These are phyloP conservation scores for Corythornis madagascariensis DNA, from an alignment of 2,113 vertebrate genomes.

Conservation along the genomic window DNA sequence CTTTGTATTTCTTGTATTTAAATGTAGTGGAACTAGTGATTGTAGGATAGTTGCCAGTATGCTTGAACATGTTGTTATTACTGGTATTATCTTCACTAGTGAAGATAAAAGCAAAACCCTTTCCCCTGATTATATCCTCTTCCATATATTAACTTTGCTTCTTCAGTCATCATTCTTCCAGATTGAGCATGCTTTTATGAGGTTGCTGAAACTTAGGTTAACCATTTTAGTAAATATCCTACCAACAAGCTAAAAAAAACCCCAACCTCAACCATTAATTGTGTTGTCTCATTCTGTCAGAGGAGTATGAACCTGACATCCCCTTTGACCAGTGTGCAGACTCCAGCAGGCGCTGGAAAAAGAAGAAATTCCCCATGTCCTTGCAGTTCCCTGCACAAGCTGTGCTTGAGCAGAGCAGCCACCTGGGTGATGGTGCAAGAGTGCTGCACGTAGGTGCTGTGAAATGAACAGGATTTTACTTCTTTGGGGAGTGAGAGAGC, in stretches of 20 bases:
- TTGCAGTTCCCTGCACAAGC: neutral
- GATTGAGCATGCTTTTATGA: neutral
- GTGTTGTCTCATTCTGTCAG: neutral
- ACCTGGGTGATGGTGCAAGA: neutral
- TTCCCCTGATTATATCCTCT: neutral
- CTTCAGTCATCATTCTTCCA: neutral
- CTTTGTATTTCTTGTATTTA: neutral
- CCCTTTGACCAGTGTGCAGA: neutral
- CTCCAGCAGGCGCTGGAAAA: neutral
- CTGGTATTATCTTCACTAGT: neutral
- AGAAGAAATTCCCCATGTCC: neutral
- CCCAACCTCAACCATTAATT: neutral
- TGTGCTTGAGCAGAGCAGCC: neutral
- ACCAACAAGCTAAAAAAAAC: neutral
- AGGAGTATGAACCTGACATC: neutral
- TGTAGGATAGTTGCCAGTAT: neutral
- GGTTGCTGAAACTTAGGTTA: neutral
- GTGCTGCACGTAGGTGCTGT: neutral
- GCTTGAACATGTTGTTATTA: neutral
- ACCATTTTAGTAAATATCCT: neutral
- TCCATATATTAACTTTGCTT: neutral
- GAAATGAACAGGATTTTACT: neutral
- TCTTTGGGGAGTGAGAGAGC: neutral
- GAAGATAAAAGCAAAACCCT: neutral
- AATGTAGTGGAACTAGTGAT: neutral